These are phyloP conservation scores for Asteroscopus sphinx DNA, from an alignment of 2,888 invertebrate genomes.

Conservation along the genomic window DNA sequence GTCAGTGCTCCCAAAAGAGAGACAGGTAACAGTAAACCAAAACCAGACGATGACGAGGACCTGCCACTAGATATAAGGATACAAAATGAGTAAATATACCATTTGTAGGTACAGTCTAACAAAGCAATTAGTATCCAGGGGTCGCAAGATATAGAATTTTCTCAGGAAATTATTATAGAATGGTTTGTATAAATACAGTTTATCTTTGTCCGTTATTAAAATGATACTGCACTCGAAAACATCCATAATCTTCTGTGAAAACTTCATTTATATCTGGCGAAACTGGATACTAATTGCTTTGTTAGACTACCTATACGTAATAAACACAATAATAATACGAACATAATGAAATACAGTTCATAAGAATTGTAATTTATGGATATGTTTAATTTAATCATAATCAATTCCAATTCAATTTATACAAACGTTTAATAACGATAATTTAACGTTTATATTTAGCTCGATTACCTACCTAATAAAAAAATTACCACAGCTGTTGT, in stretches of 20 bases:
- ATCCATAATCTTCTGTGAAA: too few species aligned
- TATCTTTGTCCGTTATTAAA: too few species aligned
- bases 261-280: too few species aligned
- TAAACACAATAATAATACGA: too few species aligned
- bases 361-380: neutral
- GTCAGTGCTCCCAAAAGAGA: conserved; percentile 78
- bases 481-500: neutral
- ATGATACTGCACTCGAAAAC: too few species aligned
- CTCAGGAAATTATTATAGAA: too few species aligned
- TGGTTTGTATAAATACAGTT: too few species aligned
- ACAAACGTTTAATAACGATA: conserved; percentile 4
- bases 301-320: too few species aligned
- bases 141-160: too few species aligned
- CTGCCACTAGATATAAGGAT: conserved; percentile 77
- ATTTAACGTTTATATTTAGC: conserved; percentile 5
- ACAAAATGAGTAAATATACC: conserved; percentile 61
- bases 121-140: too few species aligned
- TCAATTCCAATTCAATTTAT: neutral
- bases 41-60: conserved; percentile 69
- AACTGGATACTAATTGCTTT: too few species aligned
- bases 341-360: conserved; percentile 4
- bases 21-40: conserved; percentile 60
- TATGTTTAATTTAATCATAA: neutral
- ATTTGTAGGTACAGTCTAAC: neutral
- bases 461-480: neutral